phyloP scores from a whole-genome alignment of 64 coral and sea anemone species.

The Pocillopora damicornis region DNA sequence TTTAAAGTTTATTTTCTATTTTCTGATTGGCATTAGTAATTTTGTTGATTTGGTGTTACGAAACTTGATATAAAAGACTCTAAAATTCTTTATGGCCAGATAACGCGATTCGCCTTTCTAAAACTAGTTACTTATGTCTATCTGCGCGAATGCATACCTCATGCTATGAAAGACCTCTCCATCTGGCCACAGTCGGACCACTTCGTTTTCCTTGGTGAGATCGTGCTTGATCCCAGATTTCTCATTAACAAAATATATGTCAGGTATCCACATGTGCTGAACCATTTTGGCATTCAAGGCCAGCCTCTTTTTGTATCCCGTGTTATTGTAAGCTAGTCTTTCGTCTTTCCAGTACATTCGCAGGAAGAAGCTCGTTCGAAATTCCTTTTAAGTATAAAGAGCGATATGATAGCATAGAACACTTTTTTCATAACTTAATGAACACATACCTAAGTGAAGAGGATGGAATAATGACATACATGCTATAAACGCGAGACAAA shows the following conservation, averaged over 20 bases:
- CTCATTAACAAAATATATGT: conserved; percentile 92
- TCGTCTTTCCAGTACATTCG: conserved; percentile 87
- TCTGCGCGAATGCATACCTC: conserved; percentile 36
- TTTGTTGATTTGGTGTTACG: too few species aligned
- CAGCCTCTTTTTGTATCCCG: conserved; percentile 81
- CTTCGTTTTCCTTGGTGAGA: conserved; percentile 88
- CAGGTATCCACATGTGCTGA: conserved; percentile 92
- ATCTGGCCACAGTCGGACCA: conserved; percentile 84
- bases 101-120: too few species aligned
- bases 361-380: conserved; percentile 83
- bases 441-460: too few species aligned
- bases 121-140: neutral
- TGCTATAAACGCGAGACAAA: too few species aligned
- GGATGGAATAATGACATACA: too few species aligned
- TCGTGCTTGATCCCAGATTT: conserved; percentile 85
- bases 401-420: neutral
- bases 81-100: too few species aligned
- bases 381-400: conserved; percentile 49
- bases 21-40: too few species aligned
- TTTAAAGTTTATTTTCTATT: too few species aligned
- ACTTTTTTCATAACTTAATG: too few species aligned
- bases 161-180: conserved; percentile 89
- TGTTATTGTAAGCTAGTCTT: conserved; percentile 64
- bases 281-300: conserved; percentile 91
- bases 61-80: too few species aligned